phyloP scores from a whole-genome alignment of 1,140 invertebrate species.

The Drosophila eugracilis region DNA sequence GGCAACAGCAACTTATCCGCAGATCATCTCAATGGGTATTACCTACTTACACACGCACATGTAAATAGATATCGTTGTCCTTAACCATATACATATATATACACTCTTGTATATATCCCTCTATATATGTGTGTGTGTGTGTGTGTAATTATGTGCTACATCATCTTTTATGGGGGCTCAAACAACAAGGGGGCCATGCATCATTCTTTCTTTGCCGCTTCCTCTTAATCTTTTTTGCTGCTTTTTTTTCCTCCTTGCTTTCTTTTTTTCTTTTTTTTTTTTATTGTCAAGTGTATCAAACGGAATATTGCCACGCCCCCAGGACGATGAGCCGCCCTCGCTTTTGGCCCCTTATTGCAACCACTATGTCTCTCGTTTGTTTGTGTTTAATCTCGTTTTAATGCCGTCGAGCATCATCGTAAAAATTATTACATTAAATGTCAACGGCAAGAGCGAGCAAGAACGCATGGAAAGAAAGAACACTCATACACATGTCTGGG shows the following conservation, averaged over 20 bases:
- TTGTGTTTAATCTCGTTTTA: slow-evolving; percentile 82
- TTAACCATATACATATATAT: not conserved
- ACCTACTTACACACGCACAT: slow-evolving; percentile 34
- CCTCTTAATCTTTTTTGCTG: slow-evolving; percentile 47
- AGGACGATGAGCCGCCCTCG: not conserved
- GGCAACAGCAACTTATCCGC: slow-evolving; percentile 44
- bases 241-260: slow-evolving; percentile 32
- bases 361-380: slow-evolving; percentile 65
- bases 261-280: slow-evolving; percentile 54
- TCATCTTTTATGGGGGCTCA: slow-evolving; percentile 71
- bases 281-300: slow-evolving; percentile 78
- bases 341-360: slow-evolving; percentile 15
- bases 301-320: slow-evolving; percentile 47
- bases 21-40: slow-evolving; percentile 58
- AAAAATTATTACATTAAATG: slow-evolving; percentile 83
- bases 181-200: slow-evolving; percentile 53
- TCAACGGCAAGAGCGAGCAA: slow-evolving; percentile 65
- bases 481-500: slow-evolving; percentile 19
- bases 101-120: no score
- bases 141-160: slow-evolving; percentile 77
- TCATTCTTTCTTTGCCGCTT: slow-evolving; percentile 34
- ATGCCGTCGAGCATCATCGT: slow-evolving; percentile 81
- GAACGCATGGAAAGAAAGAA: slow-evolving; percentile 15
- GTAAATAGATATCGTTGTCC: slow-evolving; percentile 19
- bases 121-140: slow-evolving; percentile 9